Evolutionary conservation across 1,140 invertebrate species (phyloP).

Genomic region (Philotrypesis tridentata): DNA sequence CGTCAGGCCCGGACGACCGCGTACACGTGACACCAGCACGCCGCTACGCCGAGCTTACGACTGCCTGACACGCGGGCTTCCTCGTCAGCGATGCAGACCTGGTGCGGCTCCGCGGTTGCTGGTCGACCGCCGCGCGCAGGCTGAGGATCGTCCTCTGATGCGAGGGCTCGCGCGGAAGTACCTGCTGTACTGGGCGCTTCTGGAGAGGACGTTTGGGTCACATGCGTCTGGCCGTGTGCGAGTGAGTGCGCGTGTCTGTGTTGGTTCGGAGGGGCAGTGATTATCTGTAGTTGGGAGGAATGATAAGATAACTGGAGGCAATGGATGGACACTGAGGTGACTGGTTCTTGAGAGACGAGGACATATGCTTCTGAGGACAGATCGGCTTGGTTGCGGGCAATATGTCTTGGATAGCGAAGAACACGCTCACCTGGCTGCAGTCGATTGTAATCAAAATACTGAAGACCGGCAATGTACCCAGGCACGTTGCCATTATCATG

Average conservation of each 20-base stretch:
- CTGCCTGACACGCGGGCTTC: no score
- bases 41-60: no score
- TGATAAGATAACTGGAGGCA: background rate
- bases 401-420: constrained; percentile 89
- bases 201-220: background rate
- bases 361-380: constrained; percentile 25
- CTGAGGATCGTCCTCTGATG: background rate
- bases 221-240: no score
- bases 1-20: no score
- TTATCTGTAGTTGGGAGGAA: background rate
- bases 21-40: background rate
- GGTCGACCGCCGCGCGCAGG: no score
- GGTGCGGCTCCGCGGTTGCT: background rate
- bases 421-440: constrained; percentile 84
- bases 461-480: constrained; percentile 87
- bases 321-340: no score
- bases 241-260: background rate
- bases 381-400: background rate
- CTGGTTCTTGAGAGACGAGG: background rate
- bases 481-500: constrained; percentile 98
- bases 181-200: background rate
- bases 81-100: background rate
- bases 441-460: constrained; percentile 85
- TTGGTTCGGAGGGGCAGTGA: background rate
- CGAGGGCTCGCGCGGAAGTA: no score